These are phyloP conservation scores for Tanytarsus gracilentus DNA, from an alignment of 2,888 invertebrate genomes.

Conservation along the genomic window DNA sequence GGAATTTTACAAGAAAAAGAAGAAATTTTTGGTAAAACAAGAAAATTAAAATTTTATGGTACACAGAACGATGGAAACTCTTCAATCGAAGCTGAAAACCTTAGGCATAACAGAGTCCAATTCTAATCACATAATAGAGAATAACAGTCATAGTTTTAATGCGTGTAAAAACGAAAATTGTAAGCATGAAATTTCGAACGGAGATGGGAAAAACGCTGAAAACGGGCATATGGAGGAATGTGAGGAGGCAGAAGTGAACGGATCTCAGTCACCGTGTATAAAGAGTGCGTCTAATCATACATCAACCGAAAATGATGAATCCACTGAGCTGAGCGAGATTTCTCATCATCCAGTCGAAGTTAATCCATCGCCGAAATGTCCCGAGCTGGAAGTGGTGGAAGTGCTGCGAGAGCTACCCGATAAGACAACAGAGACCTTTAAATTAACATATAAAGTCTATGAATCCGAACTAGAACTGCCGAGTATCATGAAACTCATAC, in stretches of 20 bases:
- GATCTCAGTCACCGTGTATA: background rate
- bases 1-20: too few species aligned
- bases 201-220: too few species aligned
- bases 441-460: conserved; percentile 57
- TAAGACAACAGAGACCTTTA: background rate
- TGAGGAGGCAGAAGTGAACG: background rate
- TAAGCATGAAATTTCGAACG: background rate
- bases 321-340: conserved; percentile 6
- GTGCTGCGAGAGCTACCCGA: background rate
- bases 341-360: background rate
- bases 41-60: too few species aligned
- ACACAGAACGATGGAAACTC: background rate
- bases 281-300: background rate
- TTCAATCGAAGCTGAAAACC: background rate
- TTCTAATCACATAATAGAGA: conserved; percentile 12
- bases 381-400: background rate
- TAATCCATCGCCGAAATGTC: background rate
- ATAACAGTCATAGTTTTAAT: background rate
- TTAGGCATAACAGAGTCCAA: conserved; percentile 6
- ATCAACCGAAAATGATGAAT: background rate
- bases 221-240: background rate
- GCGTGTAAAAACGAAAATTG: background rate
- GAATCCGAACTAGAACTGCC: conserved; percentile 97
- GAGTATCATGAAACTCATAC: conserved; percentile 97
- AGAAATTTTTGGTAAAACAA: too few species aligned